Evolutionary conservation across 2,888 invertebrate species (phyloP).

Genomic region (Orthonychiurus folsomi): DNA sequence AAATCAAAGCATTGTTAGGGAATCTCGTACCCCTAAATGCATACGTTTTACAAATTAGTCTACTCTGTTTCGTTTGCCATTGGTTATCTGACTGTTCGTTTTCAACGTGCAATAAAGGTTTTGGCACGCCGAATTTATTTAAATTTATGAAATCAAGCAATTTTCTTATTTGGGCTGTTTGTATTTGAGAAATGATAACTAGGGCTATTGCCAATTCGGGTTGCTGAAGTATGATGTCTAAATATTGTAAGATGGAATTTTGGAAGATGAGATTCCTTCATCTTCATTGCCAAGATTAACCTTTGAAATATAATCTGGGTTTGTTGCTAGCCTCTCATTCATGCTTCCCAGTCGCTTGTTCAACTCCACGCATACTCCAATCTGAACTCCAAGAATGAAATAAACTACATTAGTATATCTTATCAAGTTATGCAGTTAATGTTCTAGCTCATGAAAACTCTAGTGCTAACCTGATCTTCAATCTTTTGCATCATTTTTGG

Average conservation of each 20-base stretch:
- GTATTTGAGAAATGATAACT: too few species aligned
- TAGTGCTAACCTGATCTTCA: slow-evolving; percentile 58
- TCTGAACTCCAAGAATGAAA: slow-evolving; percentile 17
- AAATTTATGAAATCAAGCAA: too few species aligned
- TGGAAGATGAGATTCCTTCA: slow-evolving; percentile 28
- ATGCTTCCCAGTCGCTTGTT: slow-evolving; percentile 29
- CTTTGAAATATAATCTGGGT: slow-evolving; percentile 32
- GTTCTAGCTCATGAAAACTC: slow-evolving; percentile 7
- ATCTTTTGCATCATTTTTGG: slow-evolving; percentile 76
- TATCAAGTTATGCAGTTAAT: background rate
- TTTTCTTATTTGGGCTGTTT: too few species aligned
- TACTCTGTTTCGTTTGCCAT: too few species aligned
- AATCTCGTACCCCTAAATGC: too few species aligned
- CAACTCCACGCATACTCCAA: slow-evolving; percentile 27
- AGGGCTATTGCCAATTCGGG: too few species aligned
- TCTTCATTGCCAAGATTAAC: slow-evolving; percentile 23
- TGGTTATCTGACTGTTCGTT: too few species aligned
- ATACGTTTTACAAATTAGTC: too few species aligned
- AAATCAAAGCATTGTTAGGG: too few species aligned
- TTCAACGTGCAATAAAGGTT: too few species aligned
- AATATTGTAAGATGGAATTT: slow-evolving; percentile 10
- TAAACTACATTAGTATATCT: background rate
- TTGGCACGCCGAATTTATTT: too few species aligned
- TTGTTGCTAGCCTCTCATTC: slow-evolving; percentile 35
- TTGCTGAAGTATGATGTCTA: background rate